Evolutionary conservation across 2,113 vertebrate species (phyloP), one percentile per base, ranked within the genome.

Genomic region (Sciurus niger): DNA sequence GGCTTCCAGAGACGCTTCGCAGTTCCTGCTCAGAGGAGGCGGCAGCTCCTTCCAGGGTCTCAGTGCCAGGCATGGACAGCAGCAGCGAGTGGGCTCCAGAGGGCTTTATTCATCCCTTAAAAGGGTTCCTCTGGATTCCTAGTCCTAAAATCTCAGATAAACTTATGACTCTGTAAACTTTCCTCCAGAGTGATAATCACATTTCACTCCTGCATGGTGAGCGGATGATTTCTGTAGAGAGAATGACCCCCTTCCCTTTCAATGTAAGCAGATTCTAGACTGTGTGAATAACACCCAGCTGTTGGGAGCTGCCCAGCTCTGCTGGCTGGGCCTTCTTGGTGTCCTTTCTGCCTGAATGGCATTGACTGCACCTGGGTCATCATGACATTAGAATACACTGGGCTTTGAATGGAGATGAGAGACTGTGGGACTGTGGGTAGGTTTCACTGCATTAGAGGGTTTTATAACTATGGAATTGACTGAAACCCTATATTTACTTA

Each of bases 241-340:
- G 43, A 3, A 67, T 46, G 24, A 1, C 28, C 18, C 20, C 4
- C 67, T 76, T 20, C 8, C 40, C 78, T 84, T 32, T 70, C 40
- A 67, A 55, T 43, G 32, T 32, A 77, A 58, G 28, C 84, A 79
- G 63, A 51, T 24, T 86, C 70, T 53, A 63, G 77, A 37, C 40
- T 16, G 1, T 74, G 90, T 98, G 93, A 78, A 88, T 84, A 51
- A 93, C 96, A 25, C 89, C 34, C 89, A 93, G 73, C 84, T 93
- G 32, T 63, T 80, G 22, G n/a, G 32, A 86, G 89, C 82, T 5
- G 24, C 3, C 74, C 58, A 37, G 82, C 51, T 6, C 70, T 76
- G 51, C 20, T 84, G 78, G 48, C 8, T 12, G 37, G 84, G 37
- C 18, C 79, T 20, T 34, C 90, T 48, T 73, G 94, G 82, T 84